Base-by-base conservation (phyloP, 2,797 vertebrate species). In the Echeneis naucrates region DNA sequence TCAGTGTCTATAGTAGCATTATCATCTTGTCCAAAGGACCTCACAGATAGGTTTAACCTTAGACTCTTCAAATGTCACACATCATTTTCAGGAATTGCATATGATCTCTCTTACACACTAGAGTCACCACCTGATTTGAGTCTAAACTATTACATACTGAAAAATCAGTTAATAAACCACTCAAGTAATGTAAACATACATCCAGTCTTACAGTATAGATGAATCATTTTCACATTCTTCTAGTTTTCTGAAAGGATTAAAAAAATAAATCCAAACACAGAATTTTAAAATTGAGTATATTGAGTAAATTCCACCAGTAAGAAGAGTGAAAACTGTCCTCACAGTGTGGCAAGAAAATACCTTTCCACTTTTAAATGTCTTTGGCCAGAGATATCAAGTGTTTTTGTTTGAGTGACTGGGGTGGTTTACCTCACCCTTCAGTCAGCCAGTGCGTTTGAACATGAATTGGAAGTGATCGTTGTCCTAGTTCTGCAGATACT, bases 61-160 rank as follows among this genome's bases (percentile, higher is more conserved):
- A 64, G 17, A 52, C 44, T 72, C 23, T 32, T 48, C 30, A 59
- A 52, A 65, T 73, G 51, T 61, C 65, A 80, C 57, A 68, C 57
- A 68, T 66, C 42, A 51, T 78, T 66, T 78, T 52, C 40, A 45
- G 53, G 53, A 73, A 62, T 19, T 52, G 2, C 9, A 55, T 30
- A 38, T 35, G 70, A 50, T 63, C 50, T 70, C 38, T 48, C 26
- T 33, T 30, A 55, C 35, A 64, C 33, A 57, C 51, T 44, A 1
- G 4, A 59, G 21, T 21, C 14, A 33, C 3, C 10, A 24, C 2
- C 3, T 32, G 24, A 40, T 58, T 30, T 59, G n/a, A 56, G 11
- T 52, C 12, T 58, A 0, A n/a, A 63, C 23, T 26, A 26, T 38
- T 48, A 24, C 8, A 61, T 1, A 60, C 16, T 5, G 11, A 32